Conservation (phyloP, 2,113 vertebrate species). For the Nannobrachium achirus region DNA sequence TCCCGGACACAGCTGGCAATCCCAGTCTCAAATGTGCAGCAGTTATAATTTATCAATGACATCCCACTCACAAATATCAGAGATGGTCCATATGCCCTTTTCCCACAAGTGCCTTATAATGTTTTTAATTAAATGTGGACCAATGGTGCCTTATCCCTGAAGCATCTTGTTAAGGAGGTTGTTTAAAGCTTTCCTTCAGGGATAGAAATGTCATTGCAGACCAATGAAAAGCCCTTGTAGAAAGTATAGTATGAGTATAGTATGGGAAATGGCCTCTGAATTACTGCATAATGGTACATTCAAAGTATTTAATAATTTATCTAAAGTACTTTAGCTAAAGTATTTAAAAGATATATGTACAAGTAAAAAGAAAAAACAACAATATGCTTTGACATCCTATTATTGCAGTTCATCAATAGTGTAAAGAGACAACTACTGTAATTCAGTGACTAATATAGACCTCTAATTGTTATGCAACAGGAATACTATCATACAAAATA, state of each 20-base stretch:
- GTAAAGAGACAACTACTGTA: too few relatives aligned
- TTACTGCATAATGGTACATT: background rate
- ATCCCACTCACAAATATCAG: constrained; percentile 37
- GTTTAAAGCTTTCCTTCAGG: constrained; percentile 32
- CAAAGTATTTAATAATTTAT: too few relatives aligned
- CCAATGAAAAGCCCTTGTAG: constrained; percentile 6
- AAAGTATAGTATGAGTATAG: background rate
- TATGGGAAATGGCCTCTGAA: background rate
- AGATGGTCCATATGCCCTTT: constrained; percentile 36
- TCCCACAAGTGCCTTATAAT: constrained; percentile 16
- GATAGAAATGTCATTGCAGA: constrained; percentile 9
- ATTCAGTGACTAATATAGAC: too few relatives aligned
- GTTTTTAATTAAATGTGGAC: constrained; percentile 26
- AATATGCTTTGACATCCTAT: too few relatives aligned
- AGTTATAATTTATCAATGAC: constrained; percentile 61
- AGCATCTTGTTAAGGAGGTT: constrained; percentile 12
- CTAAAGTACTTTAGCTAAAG: too few relatives aligned
- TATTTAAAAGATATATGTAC: too few relatives aligned
- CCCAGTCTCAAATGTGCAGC: constrained; percentile 48
- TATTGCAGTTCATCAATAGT: too few relatives aligned
- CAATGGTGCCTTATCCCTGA: constrained; percentile 17
- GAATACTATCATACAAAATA: too few relatives aligned
- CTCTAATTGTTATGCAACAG: too few relatives aligned
- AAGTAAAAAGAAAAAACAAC: too few relatives aligned
- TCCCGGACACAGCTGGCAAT: constrained; percentile 32